Evolutionary conservation across 92 coral and sea anemone species (phyloP), one percentile per base, ranked within the genome.

Genomic region (Pocillopora grandis): DNA sequence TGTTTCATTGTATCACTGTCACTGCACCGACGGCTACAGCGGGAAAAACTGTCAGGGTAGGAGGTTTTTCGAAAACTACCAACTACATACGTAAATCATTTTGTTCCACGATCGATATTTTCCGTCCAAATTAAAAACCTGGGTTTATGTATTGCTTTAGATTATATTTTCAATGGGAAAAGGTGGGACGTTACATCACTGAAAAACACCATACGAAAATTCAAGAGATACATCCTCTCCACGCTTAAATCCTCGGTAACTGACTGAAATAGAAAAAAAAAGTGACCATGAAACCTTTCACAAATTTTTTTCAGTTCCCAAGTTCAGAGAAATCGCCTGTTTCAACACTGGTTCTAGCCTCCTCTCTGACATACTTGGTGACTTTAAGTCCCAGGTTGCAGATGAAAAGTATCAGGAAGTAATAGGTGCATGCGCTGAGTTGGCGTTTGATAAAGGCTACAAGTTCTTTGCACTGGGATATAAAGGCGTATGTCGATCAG

Each of bases 401-500:
- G 18, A 3, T 6, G 27, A 65, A 9, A 66, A 56, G 27, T 0
- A 9, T 2, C 9, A n/a, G 17, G n/a, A 23, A n/a, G 74, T 55
- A 20, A 66, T 66, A 10, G 37, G 60, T 11, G 42, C 83, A 6
- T 88, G 91, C 72, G 91, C 91, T 8, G 66, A 74, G 70, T 37
- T 88, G 84, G 88, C 88, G 8, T 88, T 76, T 66, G 79, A 42
- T 27, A 72, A 83, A 71, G 57, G 67, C 57, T 82, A 83, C 79
- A 76, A 70, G 69, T 88, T 82, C 70, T 88, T 88, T 52, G 84
- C 79, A 4, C 70, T 88, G n/a, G 91, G 84, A 36, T 61, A 70
- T 68, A 77, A 77, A 57, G 91, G 91, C 27, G 71, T 20, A 83
- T 88, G 91, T 56, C 78, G 84, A 19, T 80, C 81, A 33, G 84